Evolutionary conservation across 2,888 invertebrate species (phyloP), one percentile per base, ranked within the genome.

Genomic region (Heliconius erato): DNA sequence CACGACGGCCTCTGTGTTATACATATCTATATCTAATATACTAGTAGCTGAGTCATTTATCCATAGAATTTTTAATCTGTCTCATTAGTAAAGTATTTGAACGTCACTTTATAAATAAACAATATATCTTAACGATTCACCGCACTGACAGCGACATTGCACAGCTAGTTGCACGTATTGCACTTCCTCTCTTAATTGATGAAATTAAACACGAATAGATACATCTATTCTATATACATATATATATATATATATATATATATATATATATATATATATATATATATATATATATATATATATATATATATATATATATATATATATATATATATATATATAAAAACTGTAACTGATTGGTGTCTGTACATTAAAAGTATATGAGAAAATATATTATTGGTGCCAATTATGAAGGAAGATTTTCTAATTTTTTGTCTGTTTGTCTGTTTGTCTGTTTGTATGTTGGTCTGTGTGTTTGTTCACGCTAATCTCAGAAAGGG

Each of bases 101-200:
- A 44, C n/a, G 71, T 40, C 44, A 14, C n/a, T 59, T 74, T 59
- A 32, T 59, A 35, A 59, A 76, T 76, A 35, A 59, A 74, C n/a
- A 26, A 77, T 40, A 28, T 19, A 40, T 14, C 23, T 74, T 19
- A 74, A 59, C 23, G 54, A 54, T 54, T 54, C 54, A 49, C 2
- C 59, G n/a, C n/a, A 44, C 59, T 59, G 54, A 11, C 32, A 23
- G 9, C 74, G 59, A 76, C 35, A 76, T 76, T 28, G 6, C 72
- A 26, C 54, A 26, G 54, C n/a, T 74, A 80, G 54, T 80, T 67
- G 54, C 81, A 82, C 80, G 81, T 76, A 81, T 19, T 54, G 71
- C 68, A 85, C 85, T 86, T 86, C 86, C 85, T 84, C 54, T 68
- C 74, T 72, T 81, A 84, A 85, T 85, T 84, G 84, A 44, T 71